Conservation (phyloP, 2,113 vertebrate genomes). For the Trinectes maculatus region DNA sequence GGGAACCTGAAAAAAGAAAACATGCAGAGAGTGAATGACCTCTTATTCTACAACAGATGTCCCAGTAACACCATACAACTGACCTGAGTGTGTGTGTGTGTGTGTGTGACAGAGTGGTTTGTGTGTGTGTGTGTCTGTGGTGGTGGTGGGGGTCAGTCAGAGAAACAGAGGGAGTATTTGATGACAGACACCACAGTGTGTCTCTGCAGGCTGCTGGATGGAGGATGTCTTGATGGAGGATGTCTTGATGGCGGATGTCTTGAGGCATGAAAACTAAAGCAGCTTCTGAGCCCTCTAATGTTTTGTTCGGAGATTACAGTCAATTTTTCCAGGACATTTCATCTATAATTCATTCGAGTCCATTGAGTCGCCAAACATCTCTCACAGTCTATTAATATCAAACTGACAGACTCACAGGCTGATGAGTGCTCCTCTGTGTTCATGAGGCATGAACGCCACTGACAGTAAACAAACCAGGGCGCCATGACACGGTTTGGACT, state of each 20-base stretch:
- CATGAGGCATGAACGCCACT: background rate
- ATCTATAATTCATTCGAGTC: slow-evolving; percentile 62
- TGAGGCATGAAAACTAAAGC: slow-evolving; percentile 8
- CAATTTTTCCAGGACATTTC: slow-evolving; percentile 47
- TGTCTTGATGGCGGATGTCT: no score
- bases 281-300: slow-evolving; percentile 24
- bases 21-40: slow-evolving; percentile 42
- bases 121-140: background rate
- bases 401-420: background rate
- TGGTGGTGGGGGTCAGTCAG: no score
- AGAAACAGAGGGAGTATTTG: slow-evolving; percentile 28
- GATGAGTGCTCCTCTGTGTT: slow-evolving; percentile 3
- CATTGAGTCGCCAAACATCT: slow-evolving; percentile 49
- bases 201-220: background rate
- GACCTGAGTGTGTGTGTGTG: slow-evolving; percentile 14
- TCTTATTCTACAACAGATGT: slow-evolving; percentile 27
- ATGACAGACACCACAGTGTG: slow-evolving; percentile 17
- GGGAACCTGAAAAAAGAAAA: slow-evolving; percentile 36
- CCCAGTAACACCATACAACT: slow-evolving; percentile 41
- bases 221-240: no score
- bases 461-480: background rate
- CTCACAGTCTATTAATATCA: slow-evolving; percentile 50
- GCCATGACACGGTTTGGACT: no score
- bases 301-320: slow-evolving; percentile 47
- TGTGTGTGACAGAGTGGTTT: background rate